These are phyloP conservation scores for Caenorhabditis uteleia DNA, from an alignment of 2,888 invertebrate species.

Conservation along the genomic window DNA sequence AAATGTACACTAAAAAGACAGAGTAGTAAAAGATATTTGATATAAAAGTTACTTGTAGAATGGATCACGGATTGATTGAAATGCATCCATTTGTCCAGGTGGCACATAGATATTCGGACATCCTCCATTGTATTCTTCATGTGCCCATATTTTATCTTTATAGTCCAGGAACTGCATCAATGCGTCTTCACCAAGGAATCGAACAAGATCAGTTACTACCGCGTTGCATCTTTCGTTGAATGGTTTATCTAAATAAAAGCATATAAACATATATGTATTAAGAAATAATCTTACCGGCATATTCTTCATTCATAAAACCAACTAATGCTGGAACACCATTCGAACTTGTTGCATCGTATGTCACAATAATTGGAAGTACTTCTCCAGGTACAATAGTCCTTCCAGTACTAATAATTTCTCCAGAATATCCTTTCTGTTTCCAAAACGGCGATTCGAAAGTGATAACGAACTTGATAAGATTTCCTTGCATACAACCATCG, in stretches of 20 bases:
- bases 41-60: slow-evolving; percentile 37
- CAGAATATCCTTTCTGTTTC: slow-evolving; percentile 71
- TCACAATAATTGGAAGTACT: slow-evolving; percentile 34
- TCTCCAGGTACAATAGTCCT: slow-evolving; percentile 39
- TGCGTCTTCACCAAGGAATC: slow-evolving; percentile 51
- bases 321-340: slow-evolving; percentile 70
- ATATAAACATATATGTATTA: not conserved
- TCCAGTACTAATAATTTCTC: slow-evolving; percentile 68
- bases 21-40: slow-evolving; percentile 22
- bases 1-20: slow-evolving; percentile 61
- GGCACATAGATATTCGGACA: slow-evolving; percentile 70
- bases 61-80: slow-evolving; percentile 44
- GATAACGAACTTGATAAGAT: slow-evolving; percentile 70
- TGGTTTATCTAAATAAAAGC: slow-evolving; percentile 26
- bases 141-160: slow-evolving; percentile 71
- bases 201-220: slow-evolving; percentile 64
- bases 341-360: slow-evolving; percentile 39
- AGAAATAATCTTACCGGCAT: slow-evolving; percentile 16
- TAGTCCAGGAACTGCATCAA: slow-evolving; percentile 44
- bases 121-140: slow-evolving; percentile 71
- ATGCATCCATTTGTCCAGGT: slow-evolving; percentile 65
- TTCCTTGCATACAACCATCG: slow-evolving; percentile 36
- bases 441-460: slow-evolving; percentile 72
- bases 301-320: slow-evolving; percentile 68
- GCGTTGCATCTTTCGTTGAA: slow-evolving; percentile 69